phyloP scores from a whole-genome alignment of 2,113 vertebrate genomes.

The Chauna torquata region DNA sequence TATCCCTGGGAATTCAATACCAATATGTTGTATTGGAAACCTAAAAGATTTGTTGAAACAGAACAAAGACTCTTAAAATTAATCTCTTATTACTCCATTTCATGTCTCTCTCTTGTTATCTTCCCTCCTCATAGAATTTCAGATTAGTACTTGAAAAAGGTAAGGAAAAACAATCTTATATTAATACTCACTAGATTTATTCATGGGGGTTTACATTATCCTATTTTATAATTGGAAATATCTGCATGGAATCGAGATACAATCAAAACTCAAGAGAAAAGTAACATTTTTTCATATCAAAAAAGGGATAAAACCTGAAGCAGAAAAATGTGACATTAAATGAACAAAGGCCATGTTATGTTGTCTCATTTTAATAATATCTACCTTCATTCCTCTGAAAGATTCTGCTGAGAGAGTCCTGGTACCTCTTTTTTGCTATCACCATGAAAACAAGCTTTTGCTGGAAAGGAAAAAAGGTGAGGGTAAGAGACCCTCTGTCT shows the following conservation, averaged over 20 bases:
- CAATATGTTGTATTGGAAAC: not conserved
- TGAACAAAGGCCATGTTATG: not conserved
- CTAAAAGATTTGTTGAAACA: not conserved
- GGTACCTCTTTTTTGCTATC: not conserved
- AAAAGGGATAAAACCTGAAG: not conserved
- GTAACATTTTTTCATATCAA: not conserved
- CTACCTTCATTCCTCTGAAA: not conserved
- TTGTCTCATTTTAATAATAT: not conserved
- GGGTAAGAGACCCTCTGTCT: no score
- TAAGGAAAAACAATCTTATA: not conserved
- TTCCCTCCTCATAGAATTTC: conserved; percentile 6
- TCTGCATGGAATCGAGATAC: not conserved
- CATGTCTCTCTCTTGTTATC: not conserved
- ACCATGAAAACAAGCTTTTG: not conserved
- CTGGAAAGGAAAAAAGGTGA: not conserved
- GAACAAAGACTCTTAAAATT: not conserved
- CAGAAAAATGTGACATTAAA: not conserved
- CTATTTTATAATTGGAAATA: conserved; percentile 14
- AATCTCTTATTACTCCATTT: not conserved
- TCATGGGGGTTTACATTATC: not conserved
- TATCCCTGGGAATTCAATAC: not conserved
- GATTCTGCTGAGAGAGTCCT: not conserved
- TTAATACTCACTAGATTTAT: not conserved
- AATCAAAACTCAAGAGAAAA: conserved; percentile 6
- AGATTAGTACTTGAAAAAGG: not conserved